These are phyloP conservation scores for Oceanodroma leucorhoa DNA, from an alignment of 2,797 vertebrate genomes.

Conservation along the genomic window DNA sequence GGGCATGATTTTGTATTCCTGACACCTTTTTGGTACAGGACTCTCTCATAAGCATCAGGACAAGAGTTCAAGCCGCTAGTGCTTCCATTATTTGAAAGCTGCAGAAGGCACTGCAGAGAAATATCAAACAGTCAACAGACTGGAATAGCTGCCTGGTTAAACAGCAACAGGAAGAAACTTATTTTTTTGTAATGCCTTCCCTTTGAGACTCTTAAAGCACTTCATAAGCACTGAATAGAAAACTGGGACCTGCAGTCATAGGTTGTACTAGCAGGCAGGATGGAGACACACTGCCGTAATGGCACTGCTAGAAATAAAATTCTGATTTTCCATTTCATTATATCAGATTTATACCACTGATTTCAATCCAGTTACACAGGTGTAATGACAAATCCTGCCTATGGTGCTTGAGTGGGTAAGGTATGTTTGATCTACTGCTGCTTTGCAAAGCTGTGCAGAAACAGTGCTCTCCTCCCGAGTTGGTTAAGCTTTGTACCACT, in stretches of 20 bases:
- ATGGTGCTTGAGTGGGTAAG: neutral
- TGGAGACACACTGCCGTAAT: neutral
- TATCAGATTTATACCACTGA: neutral
- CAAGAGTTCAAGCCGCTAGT: neutral
- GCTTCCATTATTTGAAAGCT: neutral
- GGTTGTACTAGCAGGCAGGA: neutral
- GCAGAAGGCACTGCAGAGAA: neutral
- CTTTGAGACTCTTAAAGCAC: neutral
- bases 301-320: neutral
- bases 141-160: neutral
- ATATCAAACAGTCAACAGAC: neutral
- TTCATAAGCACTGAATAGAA: neutral
- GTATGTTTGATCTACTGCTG: neutral
- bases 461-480: neutral
- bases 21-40: neutral
- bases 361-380: neutral
- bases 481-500: neutral
- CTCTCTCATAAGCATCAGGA: neutral
- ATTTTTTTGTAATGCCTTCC: neutral
- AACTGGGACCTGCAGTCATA: neutral
- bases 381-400: neutral
- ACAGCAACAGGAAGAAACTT: neutral
- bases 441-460: neutral
- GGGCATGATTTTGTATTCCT: neutral
- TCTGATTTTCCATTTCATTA: neutral